phyloP scores from a whole-genome alignment of 1,140 invertebrate genomes.

The Venturia canescens region DNA sequence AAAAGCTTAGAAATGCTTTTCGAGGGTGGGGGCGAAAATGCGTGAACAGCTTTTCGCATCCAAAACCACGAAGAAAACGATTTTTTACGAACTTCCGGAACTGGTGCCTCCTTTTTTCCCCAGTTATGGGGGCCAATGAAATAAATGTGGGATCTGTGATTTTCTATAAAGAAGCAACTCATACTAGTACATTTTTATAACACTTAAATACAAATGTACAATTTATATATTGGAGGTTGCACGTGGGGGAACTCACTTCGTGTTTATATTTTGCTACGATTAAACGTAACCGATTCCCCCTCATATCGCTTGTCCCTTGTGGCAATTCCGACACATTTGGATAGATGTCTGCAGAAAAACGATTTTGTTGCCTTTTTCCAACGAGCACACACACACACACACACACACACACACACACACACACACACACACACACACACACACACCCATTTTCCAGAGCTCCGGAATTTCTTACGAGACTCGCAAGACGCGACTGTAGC shows the following conservation, averaged over 20 bases:
- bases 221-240: not conserved
- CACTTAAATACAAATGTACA: not conserved
- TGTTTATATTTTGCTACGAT: constrained; percentile 13
- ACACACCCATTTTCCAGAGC: constrained; percentile 20
- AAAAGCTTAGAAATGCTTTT: constrained; percentile 12
- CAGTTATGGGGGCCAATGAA: constrained; percentile 62
- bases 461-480: constrained; percentile 26
- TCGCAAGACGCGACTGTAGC: constrained; percentile 18
- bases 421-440: too few relatives aligned
- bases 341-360: not conserved
- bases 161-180: constrained; percentile 46
- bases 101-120: constrained; percentile 37
- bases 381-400: not conserved
- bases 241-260: not conserved
- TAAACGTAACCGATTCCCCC: not conserved
- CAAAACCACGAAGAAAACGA: not conserved
- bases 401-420: too few relatives aligned
- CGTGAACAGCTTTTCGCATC: not conserved
- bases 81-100: constrained; percentile 44
- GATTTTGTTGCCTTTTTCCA: not conserved
- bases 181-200: not conserved
- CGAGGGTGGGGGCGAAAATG: not conserved
- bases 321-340: constrained; percentile 1
- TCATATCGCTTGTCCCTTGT: constrained; percentile 24
- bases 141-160: constrained; percentile 49